These are phyloP conservation scores for Tragelaphus scriptus DNA, from an alignment of 2,113 vertebrate species.

Conservation along the genomic window DNA sequence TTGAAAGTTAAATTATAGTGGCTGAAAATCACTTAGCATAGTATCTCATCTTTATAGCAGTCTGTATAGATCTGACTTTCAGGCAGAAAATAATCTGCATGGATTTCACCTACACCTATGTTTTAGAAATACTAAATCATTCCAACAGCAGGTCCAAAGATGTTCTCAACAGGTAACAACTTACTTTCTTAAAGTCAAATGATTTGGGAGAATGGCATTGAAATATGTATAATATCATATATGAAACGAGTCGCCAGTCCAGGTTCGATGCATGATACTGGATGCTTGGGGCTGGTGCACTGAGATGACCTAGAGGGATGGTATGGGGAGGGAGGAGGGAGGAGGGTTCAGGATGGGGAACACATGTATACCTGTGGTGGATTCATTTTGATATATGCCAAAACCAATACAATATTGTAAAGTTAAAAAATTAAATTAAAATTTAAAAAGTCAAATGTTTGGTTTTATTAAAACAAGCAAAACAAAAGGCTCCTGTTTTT, in stretches of 20 bases:
- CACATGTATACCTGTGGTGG: no score
- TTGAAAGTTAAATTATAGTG: neutral
- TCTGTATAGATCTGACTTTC: neutral
- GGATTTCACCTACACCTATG: neutral
- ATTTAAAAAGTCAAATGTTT: neutral
- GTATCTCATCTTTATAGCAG: neutral
- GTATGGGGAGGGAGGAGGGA: no score
- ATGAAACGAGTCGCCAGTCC: no score
- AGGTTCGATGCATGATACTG: no score
- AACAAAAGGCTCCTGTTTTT: neutral
- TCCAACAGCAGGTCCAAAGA: neutral
- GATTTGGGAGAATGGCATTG: no score
- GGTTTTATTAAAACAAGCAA: conserved; percentile 22
- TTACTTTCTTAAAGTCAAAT: neutral
- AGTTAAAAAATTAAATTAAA: no score
- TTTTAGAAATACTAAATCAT: neutral
- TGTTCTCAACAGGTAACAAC: neutral
- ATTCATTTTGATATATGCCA: no score
- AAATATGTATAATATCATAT: no score
- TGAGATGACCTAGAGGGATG: no score
- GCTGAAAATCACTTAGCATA: neutral
- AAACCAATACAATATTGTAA: no score
- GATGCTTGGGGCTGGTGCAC: no score
- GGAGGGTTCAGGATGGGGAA: no score
- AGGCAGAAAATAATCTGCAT: neutral